Conservation (phyloP, 1,140 invertebrate genomes). For the Papilio machaon region DNA sequence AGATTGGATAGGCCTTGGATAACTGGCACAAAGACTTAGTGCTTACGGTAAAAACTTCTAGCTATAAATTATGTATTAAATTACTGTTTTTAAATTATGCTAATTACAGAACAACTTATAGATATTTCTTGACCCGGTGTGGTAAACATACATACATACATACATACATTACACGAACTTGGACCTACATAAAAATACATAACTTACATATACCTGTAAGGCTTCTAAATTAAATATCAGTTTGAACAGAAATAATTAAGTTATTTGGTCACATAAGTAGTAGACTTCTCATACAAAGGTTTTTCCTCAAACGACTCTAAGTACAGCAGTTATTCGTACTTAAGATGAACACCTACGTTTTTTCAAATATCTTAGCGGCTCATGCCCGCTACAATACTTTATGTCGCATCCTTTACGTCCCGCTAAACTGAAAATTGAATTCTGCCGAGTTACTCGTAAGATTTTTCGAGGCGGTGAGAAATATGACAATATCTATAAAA, state of each 20-base stretch:
- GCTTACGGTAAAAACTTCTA: not conserved
- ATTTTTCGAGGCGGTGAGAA: not conserved
- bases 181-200: not conserved
- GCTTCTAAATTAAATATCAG: too few relatives aligned
- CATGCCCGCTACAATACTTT: too few relatives aligned
- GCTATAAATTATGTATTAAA: not conserved
- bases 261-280: too few relatives aligned
- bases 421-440: not conserved
- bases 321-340: too few relatives aligned
- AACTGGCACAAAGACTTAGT: not conserved
- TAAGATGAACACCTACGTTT: too few relatives aligned
- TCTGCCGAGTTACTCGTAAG: not conserved
- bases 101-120: not conserved
- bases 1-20: conserved; percentile 9
- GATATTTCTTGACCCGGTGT: not conserved
- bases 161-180: not conserved
- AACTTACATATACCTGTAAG: too few relatives aligned
- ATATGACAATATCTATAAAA: not conserved
- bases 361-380: too few relatives aligned
- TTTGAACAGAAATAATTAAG: too few relatives aligned
- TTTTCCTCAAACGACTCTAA: too few relatives aligned
- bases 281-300: too few relatives aligned
- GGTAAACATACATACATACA: not conserved
- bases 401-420: not conserved
- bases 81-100: not conserved